phyloP scores from a whole-genome alignment of 2,888 invertebrate genomes.

The Hecatera dysodea region DNA sequence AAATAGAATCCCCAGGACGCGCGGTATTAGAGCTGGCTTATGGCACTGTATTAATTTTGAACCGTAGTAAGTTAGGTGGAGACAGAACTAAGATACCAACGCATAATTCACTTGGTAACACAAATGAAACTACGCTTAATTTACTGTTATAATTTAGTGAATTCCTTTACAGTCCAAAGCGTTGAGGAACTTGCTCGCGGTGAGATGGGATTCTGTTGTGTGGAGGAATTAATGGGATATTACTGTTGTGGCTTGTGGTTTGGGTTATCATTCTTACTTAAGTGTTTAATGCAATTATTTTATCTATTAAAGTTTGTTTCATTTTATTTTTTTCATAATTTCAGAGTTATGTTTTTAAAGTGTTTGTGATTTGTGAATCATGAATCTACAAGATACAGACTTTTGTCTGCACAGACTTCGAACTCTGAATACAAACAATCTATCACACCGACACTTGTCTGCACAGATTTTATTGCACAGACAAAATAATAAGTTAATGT shows the following conservation, averaged over 20 bases:
- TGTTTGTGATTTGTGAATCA: neutral
- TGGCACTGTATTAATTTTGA: slow-evolving; percentile 91
- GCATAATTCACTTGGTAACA: slow-evolving; percentile 90
- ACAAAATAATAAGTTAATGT: too few species aligned
- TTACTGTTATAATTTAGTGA: slow-evolving; percentile 90
- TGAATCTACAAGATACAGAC: too few species aligned
- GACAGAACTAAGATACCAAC: slow-evolving; percentile 91
- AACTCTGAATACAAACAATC: too few species aligned
- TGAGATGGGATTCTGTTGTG: slow-evolving; percentile 57
- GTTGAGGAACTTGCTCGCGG: slow-evolving; percentile 69
- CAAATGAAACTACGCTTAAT: slow-evolving; percentile 91
- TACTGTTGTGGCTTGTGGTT: slow-evolving; percentile 38
- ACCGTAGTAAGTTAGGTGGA: slow-evolving; percentile 90
- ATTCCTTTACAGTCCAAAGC: slow-evolving; percentile 85
- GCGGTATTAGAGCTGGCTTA: slow-evolving; percentile 89
- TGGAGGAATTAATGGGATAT: slow-evolving; percentile 54
- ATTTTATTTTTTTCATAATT: neutral
- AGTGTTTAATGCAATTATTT: slow-evolving; percentile 3
- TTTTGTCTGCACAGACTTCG: too few species aligned
- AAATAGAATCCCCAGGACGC: slow-evolving; percentile 84
- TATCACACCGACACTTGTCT: too few species aligned
- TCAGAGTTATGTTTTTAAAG: neutral
- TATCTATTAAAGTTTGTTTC: neutral
- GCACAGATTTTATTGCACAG: too few species aligned
- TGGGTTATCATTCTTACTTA: neutral